Evolutionary conservation across 1,140 invertebrate genomes (phyloP), one percentile per base, ranked within the genome.

Genomic region (Drosophila insularis): DNA sequence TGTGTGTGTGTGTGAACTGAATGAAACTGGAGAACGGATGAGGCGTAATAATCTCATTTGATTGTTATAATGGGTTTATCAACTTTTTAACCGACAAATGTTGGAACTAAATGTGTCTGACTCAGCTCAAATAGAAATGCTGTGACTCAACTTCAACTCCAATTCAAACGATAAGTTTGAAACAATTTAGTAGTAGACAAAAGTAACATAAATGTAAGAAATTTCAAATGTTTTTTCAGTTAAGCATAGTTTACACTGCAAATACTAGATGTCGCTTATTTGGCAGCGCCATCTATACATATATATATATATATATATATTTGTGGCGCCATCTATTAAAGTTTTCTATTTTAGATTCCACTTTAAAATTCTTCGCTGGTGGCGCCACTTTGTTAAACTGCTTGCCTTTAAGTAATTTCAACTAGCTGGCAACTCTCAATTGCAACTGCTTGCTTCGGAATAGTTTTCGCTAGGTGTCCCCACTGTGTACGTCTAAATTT

Each of bases 21-120:
- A 50, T 50, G 17, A 50, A 50, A 50, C 43, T 11, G 8, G 43
- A 50, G 19, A 50, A 50, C 43, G 43, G 43, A 50, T 50, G 43
- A 11, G 43, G 43, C 43, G 43, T 50, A 50, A 50, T 50, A 50
- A 50, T 50, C 43, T 50, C 43, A 50, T 50, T 50, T 50, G 7
- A 50, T 50, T 50, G 43, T 50, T 50, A 50, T 21, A 50, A 50
- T 50, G 43, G 43, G 17, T 50, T 50, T 50, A 50, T 50, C 43
- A 50, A 11, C 43, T 21, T 50, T 50, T 21, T 50, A 50, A 50
- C 43, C 43, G 43, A 50, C 43, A 50, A 50, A 50, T 50, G 43
- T 8, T 50, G 10, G 17, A 50, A 50, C 43, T 21, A 21, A n/a
- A 14, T 46, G 14, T 19, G 6, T 50, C 17, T 50, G 43, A 50